Base-by-base conservation (phyloP, 92 coral and sea anemone species). In the Phenganax stokvisi region DNA sequence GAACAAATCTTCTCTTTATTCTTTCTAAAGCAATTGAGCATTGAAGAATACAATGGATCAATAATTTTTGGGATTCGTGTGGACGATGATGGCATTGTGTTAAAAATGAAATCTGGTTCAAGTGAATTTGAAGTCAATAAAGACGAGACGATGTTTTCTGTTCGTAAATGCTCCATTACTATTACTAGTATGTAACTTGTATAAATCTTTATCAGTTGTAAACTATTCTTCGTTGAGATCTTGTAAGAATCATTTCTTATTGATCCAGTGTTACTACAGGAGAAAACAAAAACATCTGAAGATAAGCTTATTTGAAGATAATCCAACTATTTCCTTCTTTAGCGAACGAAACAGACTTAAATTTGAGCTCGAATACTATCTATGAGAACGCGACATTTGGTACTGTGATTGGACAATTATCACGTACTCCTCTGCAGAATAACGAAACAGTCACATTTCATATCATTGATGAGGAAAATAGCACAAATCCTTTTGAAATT, bases 381-480 rank as follows among this genome's bases (percentile, higher is more conserved):
- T 57, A 71, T 13, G 98, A 93, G 86, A 91, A 92, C 20, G 92
- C 91, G 0, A 87, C 89, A n/a, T 54, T 85, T 9, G 93, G 96
- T 12, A 62, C 79, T 6, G 77, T 75, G 13, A 79, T 93, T 72
- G 98, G 98, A 15, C 66, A 63, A 20, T 79, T 93, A 62, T 81
- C 74, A 12, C 83, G 74, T 1, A 63, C 12, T 8, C 17, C 51
- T 7, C 28, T 16, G 0, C 20, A 10, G 51, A 8, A 44, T 9
- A 7, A 63, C 10, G 74, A 79, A n/a, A 51, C 3, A 0, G 52
- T 65, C 69, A 63, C 61, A 8, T 79, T 15, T 54, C 37, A 65
- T 5, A 53, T 79, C 37, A 47, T 79, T 28, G 44, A 79, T 28
- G 53, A 51, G 6, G 51, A 47, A 9, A 29, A 52, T 30, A n/a